These are phyloP conservation scores for Mormyrus lacerda DNA, from an alignment of 2,113 vertebrate species.

Conservation along the genomic window DNA sequence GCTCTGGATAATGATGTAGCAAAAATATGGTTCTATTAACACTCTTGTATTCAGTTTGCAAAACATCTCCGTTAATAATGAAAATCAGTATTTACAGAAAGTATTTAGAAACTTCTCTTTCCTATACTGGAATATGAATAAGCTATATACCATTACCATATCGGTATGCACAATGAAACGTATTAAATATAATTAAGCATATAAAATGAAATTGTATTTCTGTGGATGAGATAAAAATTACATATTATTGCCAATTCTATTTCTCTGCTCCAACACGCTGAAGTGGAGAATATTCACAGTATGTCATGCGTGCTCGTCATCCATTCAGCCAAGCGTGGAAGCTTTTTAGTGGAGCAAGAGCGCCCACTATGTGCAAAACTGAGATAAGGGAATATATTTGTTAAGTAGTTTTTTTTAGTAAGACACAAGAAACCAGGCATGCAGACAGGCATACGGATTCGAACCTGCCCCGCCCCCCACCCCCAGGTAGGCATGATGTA, in stretches of 20 bases:
- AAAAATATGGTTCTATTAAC: background rate
- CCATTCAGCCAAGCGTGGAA: background rate
- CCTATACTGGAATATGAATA: background rate
- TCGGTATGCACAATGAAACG: background rate
- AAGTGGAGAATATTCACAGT: background rate
- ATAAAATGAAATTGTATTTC: background rate
- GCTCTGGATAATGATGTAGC: background rate
- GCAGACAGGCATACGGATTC: background rate
- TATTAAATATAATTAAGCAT: background rate
- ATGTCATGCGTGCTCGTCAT: background rate
- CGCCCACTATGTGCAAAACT: background rate
- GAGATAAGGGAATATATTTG: background rate
- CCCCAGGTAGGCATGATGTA: too few species aligned
- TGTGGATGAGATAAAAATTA: background rate
- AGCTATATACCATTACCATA: background rate
- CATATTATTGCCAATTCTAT: background rate
- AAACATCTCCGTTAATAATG: background rate
- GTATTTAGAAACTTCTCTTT: background rate
- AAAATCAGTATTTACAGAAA: background rate
- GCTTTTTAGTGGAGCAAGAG: background rate
- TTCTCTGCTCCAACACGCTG: background rate
- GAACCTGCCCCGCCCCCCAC: too few species aligned
- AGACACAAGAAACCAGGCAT: background rate
- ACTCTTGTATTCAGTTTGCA: background rate
- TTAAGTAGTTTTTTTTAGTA: background rate